Base-by-base conservation (phyloP, 2,113 vertebrate species). In the Aphyosemion australe region DNA sequence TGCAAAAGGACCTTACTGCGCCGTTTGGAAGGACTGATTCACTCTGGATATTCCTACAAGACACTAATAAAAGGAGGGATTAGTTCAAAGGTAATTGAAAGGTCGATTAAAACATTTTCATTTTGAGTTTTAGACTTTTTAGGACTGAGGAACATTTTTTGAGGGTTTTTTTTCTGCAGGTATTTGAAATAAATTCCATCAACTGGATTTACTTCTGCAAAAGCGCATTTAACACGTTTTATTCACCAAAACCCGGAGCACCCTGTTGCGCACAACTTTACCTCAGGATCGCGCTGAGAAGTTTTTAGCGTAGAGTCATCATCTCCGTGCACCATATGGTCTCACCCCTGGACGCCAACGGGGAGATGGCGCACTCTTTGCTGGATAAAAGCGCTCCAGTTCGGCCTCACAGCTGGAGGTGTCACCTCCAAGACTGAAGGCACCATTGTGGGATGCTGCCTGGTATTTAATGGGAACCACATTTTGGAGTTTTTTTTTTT, bases 391-490 rank as follows among this genome's bases (percentile, higher is more conserved):
- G 85, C 65, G 83, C 68, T 84, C 59, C 12, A 47, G 63, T 66
- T 84, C 80, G 78, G 81, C 82, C 79, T 86, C 91, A 79, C 90
- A 93, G 90, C 88, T 91, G 93, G 92, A 91, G 87, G 87, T 89
- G 87, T 87, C 88, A 88, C 82, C 83, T 71, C 82, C 51, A 61
- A 65, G 81, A 85, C 79, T 79, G 80, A 78, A 72, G 69, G 72
- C 73, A 52, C 78, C 67, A 79, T 74, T 85, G 74, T 61, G 76
- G 78, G 88, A 82, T 59, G 69, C 69, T 58, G 66, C 56, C 48
- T 69, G 76, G 77, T 75, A 62, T 69, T 70, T 95, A 95, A 96
- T 94, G 92, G 92, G 91, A 93, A 94, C 95, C 94, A 95, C 91
- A 93, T 94, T 37, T 10, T 94, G 92, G 91, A 90, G 75, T 89